Percentiles rank a stretch among this genome's conserved stretches.
These are phyloP conservation scores for Himalopsyche japonica DNA, from an alignment of 2,888 invertebrate genomes.

Conservation along the genomic window DNA sequence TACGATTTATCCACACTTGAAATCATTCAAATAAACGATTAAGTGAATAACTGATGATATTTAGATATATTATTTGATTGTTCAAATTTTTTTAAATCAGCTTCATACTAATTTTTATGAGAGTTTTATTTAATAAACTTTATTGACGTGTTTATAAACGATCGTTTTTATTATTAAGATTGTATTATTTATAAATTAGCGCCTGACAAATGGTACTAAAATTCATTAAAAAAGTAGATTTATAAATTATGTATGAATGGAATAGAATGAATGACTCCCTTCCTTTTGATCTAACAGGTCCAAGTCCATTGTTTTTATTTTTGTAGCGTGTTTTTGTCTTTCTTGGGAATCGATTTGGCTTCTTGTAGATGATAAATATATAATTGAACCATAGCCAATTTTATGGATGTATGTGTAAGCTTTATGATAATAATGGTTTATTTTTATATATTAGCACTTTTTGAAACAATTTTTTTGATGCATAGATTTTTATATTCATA, in stretches of 20 bases:
- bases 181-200: no score
- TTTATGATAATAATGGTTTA: constrained; percentile 31
- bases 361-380: constrained; percentile 28
- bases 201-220: no score
- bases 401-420: constrained; percentile 41
- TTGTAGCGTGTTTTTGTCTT: constrained; percentile 38
- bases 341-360: constrained; percentile 41
- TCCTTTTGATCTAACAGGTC: neutral
- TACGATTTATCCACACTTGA: no score
- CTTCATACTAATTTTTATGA: no score
- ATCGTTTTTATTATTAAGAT: no score
- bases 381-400: constrained; percentile 36
- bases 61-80: no score
- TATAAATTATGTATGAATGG: neutral
- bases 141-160: no score
- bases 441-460: constrained; percentile 9
- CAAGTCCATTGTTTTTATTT: constrained; percentile 19
- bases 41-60: no score
- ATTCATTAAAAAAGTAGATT: no score
- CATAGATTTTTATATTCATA: constrained; percentile 11
- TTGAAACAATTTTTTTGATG: constrained; percentile 6
- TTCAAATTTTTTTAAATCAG: no score
- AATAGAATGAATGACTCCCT: neutral
- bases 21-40: no score
- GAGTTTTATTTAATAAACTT: no score